phyloP scores from a whole-genome alignment of 2,888 invertebrate genomes.

The Trachelus troglodyta region DNA sequence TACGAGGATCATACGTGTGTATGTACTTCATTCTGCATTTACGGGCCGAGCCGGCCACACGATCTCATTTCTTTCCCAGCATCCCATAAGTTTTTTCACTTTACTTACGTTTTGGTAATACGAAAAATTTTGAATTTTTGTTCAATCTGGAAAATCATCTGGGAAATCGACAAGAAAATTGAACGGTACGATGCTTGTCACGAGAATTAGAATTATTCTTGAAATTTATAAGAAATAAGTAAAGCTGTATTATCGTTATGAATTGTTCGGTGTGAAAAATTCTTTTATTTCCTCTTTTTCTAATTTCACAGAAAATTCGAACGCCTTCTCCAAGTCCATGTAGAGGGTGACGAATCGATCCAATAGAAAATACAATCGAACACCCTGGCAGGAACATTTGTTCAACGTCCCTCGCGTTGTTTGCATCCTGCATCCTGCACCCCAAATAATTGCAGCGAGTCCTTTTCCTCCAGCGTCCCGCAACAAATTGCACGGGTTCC shows the following conservation, averaged over 20 bases:
- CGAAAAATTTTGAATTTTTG: not conserved
- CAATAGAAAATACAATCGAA: not conserved
- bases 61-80: not conserved
- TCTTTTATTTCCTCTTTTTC: not conserved
- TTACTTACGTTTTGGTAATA: not conserved
- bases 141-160: not conserved
- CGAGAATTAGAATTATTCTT: not conserved
- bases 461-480: constrained; percentile 46
- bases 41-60: not conserved
- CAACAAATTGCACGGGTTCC: constrained; percentile 58
- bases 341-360: not conserved
- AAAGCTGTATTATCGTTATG: not conserved
- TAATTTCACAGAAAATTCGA: not conserved
- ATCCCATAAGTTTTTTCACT: not conserved
- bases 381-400: not conserved
- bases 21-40: not conserved
- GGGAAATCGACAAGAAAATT: not conserved
- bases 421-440: constrained; percentile 52
- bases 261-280: not conserved
- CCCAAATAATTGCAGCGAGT: constrained; percentile 53
- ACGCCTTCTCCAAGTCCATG: not conserved
- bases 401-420: constrained; percentile 27
- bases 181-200: not conserved
- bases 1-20: constrained; percentile 8
- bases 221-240: not conserved